Conservation (phyloP, 2,888 invertebrate species). For the Geophilus truncorum region DNA sequence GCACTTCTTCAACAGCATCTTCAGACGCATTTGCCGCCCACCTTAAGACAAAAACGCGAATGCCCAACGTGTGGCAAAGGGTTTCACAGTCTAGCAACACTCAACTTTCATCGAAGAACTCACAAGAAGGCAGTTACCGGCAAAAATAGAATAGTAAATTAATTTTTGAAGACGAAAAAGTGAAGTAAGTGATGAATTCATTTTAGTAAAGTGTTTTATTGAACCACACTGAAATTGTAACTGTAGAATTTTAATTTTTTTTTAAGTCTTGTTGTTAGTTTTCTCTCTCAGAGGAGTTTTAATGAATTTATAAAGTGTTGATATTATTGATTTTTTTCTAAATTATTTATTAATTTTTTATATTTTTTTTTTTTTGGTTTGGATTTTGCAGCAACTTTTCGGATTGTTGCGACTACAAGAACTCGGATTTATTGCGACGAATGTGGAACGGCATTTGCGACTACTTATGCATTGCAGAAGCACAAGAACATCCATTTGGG, state of each 20-base stretch:
- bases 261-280: too few relatives aligned
- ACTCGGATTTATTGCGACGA: not conserved
- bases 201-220: not conserved
- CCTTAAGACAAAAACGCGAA: not conserved
- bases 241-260: too few relatives aligned
- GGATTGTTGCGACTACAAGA: not conserved
- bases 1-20: slow-evolving; percentile 29
- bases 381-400: not conserved
- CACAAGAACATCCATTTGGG: slow-evolving; percentile 30
- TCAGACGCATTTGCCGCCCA: slow-evolving; percentile 29
- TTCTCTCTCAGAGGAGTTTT: too few relatives aligned
- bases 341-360: not conserved
- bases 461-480: not conserved
- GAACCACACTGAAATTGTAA: not conserved
- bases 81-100: not conserved
- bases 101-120: not conserved
- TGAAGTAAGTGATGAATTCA: not conserved
- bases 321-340: too few relatives aligned
- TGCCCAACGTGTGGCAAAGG: not conserved
- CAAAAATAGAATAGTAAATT: not conserved
- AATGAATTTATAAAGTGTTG: too few relatives aligned
- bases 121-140: not conserved
- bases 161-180: not conserved
- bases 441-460: not conserved
- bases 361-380: not conserved